Evolutionary conservation across 2,797 vertebrate genomes (phyloP).

Genomic region (Mormyrus hasselquistii): DNA sequence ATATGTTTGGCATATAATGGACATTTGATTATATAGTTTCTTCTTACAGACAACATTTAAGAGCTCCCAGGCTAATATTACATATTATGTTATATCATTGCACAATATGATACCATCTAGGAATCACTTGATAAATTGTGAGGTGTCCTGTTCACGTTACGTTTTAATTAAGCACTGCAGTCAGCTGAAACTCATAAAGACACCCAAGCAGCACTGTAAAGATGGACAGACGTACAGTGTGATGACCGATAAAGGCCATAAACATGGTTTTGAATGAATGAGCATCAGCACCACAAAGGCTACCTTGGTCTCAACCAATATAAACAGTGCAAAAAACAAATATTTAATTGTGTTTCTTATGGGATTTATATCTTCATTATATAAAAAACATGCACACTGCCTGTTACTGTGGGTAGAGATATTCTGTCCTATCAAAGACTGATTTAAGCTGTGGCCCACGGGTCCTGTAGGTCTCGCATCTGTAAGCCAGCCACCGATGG

Average conservation of each 20-base stretch:
- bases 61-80: background rate
- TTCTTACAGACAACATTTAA: constrained; percentile 4
- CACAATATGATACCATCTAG: background rate
- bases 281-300: background rate
- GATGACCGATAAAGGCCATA: background rate
- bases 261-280: background rate
- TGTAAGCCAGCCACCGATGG: background rate
- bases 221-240: background rate
- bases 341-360: background rate
- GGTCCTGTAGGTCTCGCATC: background rate
- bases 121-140: background rate
- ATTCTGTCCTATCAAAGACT: background rate
- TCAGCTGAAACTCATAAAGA: background rate
- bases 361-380: background rate
- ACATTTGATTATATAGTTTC: background rate
- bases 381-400: background rate
- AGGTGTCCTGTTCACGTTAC: background rate
- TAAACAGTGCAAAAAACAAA: background rate
- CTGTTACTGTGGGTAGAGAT: background rate
- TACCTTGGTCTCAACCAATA: background rate
- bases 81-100: background rate
- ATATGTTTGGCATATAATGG: background rate
- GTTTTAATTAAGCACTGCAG: no score
- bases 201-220: background rate
- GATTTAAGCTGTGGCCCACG: background rate